These are phyloP conservation scores for Apis laboriosa DNA, from an alignment of 1,140 invertebrate genomes.

Conservation along the genomic window DNA sequence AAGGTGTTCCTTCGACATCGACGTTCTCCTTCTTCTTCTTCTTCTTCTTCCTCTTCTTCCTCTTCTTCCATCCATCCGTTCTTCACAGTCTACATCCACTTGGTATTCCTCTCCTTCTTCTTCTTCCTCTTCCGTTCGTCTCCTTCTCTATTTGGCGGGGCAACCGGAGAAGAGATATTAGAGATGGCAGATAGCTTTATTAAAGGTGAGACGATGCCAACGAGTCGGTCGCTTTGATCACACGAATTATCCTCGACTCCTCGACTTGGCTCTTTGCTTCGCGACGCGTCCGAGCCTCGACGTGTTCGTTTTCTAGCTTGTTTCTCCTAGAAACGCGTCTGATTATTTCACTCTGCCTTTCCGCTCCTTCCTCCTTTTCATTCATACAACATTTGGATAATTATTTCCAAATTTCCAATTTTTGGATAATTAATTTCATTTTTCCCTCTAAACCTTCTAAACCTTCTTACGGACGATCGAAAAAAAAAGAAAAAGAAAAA, in stretches of 20 bases:
- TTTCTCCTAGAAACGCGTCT: constrained; percentile 19
- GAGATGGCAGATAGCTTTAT: constrained; percentile 76
- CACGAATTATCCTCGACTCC: constrained; percentile 65
- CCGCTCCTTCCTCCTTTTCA: neutral
- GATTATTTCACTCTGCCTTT: constrained; percentile 34
- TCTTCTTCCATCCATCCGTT: neutral
- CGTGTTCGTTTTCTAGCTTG: constrained; percentile 13
- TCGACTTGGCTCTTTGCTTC: constrained; percentile 24
- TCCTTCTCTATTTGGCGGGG: constrained; percentile 21
- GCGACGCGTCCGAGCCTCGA: constrained; percentile 1
- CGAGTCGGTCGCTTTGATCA: constrained; percentile 75
- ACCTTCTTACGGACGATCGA: too few species aligned
- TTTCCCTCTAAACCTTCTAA: neutral
- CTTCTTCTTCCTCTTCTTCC: neutral
- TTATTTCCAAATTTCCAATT: too few species aligned
- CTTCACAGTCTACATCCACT: neutral
- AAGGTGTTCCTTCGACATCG: constrained; percentile 57
- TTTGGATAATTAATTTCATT: neutral
- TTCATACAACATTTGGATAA: neutral
- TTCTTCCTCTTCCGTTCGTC: neutral
- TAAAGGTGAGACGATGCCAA: constrained; percentile 70
- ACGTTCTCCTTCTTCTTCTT: neutral
- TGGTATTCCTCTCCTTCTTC: neutral
- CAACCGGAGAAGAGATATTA: constrained; percentile 65
- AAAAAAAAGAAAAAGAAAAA: too few species aligned